Evolutionary conservation across 2,888 invertebrate species (phyloP).

Genomic region (Scaeva pyrastri): DNA sequence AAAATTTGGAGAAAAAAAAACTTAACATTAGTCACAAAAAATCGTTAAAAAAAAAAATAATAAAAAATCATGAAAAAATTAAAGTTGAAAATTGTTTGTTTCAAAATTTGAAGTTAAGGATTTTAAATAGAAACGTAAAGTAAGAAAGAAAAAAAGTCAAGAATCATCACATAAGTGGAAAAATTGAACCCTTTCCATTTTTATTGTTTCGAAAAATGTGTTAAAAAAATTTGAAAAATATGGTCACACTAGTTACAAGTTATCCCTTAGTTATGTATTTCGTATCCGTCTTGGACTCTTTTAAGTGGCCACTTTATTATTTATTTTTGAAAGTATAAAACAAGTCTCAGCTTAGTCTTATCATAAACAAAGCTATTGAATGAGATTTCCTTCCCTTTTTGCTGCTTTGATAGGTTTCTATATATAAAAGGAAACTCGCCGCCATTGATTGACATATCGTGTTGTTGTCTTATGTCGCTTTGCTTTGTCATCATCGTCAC

Average conservation of each 20-base stretch:
- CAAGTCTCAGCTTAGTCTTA: constrained; percentile 18
- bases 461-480: constrained; percentile 29
- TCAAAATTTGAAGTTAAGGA: no score
- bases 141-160: no score
- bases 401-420: constrained; percentile 5
- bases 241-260: constrained; percentile 23
- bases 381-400: constrained; percentile 28
- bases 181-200: no score
- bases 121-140: no score
- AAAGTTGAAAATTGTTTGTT: no score
- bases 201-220: no score
- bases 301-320: constrained; percentile 59
- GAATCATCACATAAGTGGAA: no score
- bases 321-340: constrained; percentile 10
- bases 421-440: constrained; percentile 51
- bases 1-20: no score
- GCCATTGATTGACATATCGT: constrained; percentile 28
- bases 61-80: no score
- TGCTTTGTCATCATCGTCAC: constrained; percentile 63
- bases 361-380: constrained; percentile 11
- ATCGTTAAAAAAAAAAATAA: no score
- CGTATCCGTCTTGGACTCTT: constrained; percentile 2
- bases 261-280: neutral
- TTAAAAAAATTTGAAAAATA: no score
- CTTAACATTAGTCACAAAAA: no score